Base-by-base conservation (phyloP, 2,888 invertebrate species). In the Phyto melanocephala region DNA sequence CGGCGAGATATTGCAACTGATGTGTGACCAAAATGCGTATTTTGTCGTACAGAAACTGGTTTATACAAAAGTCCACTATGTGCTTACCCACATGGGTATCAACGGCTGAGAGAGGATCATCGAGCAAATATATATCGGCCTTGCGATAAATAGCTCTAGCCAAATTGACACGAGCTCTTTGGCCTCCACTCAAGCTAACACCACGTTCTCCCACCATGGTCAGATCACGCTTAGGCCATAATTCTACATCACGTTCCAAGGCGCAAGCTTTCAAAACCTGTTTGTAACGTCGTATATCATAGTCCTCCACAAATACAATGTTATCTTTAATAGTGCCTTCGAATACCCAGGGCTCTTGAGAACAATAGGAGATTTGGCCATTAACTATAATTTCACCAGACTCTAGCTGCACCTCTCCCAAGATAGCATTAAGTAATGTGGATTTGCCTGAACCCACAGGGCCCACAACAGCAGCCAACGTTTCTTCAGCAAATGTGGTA, bases 321-420 rank as follows among this genome's bases (percentile, higher is more conserved):
- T 99, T 99, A 87, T 98, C 97, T 10, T 96, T 92, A 0, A 99
- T 95, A 81, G 96, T 95, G 17, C 94, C 93, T 91, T 90, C 93
- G 87, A 95, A 95, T 11, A 95, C 91, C 97, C 97, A 97, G 0
- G 97, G 94, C 86, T 96, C 94, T 87, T 97, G 96, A 63, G 95
- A 93, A 0, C 95, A 94, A 88, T 97, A 97, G 65, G 94, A 94
- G 0, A 95, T 87, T 37, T 90, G 92, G 13, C 97, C 97, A n/a
- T 92, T 91, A 0, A 95, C 92, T 33, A 92, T 89, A 20, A 94
- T 87, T 4, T 85, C 93, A 87, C 96, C 96, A n/a, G 88, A 86
- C 13, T 90, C 91, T 4, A 94, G 90, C 5, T 93, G 92, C 0
- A 96, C 89, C 88, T 96, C 96, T 2, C 94, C 93, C 11, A 98